Conservation (phyloP, 2,113 vertebrate genomes). For the Lampris incognitus region DNA sequence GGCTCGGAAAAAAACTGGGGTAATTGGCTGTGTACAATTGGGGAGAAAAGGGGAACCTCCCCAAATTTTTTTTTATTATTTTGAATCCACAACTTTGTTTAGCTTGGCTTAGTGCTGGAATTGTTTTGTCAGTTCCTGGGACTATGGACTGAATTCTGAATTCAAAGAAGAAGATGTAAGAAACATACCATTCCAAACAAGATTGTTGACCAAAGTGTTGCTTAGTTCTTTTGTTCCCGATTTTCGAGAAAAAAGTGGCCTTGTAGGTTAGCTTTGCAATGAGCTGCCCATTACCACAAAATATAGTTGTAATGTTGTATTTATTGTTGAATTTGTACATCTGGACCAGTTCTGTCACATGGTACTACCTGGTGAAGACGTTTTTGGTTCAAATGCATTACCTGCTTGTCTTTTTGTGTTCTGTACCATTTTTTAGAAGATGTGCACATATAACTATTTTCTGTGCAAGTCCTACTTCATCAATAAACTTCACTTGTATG, state of each 20-base stretch:
- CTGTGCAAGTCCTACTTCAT: too few relatives aligned
- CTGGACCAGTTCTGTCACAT: neutral
- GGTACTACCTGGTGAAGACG: too few relatives aligned
- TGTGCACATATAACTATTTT: too few relatives aligned
- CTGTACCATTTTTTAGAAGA: too few relatives aligned
- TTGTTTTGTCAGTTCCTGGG: neutral
- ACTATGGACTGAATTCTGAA: neutral
- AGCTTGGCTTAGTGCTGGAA: neutral
- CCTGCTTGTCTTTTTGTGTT: too few relatives aligned
- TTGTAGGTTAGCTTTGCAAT: constrained; percentile 50
- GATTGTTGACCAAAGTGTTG: constrained; percentile 64
- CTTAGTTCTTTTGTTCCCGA: constrained; percentile 42
- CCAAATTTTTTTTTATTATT: neutral
- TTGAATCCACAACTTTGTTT: neutral
- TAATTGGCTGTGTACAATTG: too few relatives aligned
- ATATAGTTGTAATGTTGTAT: constrained; percentile 3
- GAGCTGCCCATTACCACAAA: neutral
- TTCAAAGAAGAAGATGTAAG: neutral
- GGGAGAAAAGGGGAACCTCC: too few relatives aligned
- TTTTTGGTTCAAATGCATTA: too few relatives aligned
- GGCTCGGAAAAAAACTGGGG: too few relatives aligned
- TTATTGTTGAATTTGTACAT: constrained; percentile 18
- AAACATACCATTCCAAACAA: constrained; percentile 65
- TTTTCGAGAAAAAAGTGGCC: constrained; percentile 65
- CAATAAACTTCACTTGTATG: too few relatives aligned